Evolutionary conservation across 2,113 vertebrate genomes (phyloP), one percentile per base, ranked within the genome.

Genomic region (Lanius collurio): DNA sequence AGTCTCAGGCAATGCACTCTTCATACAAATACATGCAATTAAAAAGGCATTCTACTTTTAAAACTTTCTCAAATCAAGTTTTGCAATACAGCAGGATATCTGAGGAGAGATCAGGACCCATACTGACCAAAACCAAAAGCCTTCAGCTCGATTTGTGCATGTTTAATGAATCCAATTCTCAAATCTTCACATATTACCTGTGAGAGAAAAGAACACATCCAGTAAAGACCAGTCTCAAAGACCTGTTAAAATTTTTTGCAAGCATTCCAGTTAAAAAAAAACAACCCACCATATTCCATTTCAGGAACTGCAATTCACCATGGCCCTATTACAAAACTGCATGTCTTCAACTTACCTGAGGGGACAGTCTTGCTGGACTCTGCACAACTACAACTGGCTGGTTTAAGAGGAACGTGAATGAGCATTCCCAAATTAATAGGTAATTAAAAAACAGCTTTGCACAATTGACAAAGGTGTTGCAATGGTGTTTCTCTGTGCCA

Each of bases 1-100:
- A 62, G 67, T 93, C 78, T 77, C 86, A 95, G 62, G 93, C 89
- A 95, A 92, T 84, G 88, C 81, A 96, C 93, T 94, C 90, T 75
- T 94, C 86, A 96, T 93, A 96, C 44, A 92, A 81, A 96, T 76
- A 94, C 96, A 96, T 96, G 94, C 95, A 96, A 70, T 90, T 94
- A 94, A 57, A 96, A 75, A 85, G 80, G 87, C 90, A 90, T 92
- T 92, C 88, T 89, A 96, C 70, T 95, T 90, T n/a, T n/a, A 88
- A 96, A 92, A 95, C 88, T 84, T 93, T 41, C 83, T 90, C 89
- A 93, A 71, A 82, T 95, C 77, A 86, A 90, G 64, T 90, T 90
- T 76, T 89, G 80, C 86, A 91, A 90, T 86, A 89, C 85, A 94
- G 83, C 81, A 95, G 94, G 68, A 83, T 92, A 95, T 30, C 90